Base-by-base conservation (phyloP, 2,888 invertebrate species). In the Tetragonisca angustula region DNA sequence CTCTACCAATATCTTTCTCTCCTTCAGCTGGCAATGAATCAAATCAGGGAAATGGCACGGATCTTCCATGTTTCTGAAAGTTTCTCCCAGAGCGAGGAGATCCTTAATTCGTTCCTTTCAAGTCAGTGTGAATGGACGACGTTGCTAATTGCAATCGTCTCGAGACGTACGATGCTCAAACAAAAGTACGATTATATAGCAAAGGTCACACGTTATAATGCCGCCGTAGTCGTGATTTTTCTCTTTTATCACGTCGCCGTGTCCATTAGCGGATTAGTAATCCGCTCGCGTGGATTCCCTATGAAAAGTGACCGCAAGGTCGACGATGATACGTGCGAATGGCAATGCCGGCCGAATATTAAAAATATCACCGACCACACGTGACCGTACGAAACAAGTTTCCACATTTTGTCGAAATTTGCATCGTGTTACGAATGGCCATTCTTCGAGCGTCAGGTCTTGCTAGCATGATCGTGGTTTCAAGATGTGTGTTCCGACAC, bases 241-340 rank as follows among this genome's bases (percentile, higher is more conserved):
- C 24, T 27, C 50, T 67, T 36, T 84, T 80, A 81, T 81, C 84
- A 32, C 65, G 68, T 61, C 69, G n/a, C 50, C 21, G n/a, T 62
- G 65, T 78, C 56, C 59, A 54, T 27, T 27, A 52, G 59, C 21
- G 69, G 24, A 91, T 91, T 88, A 87, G 72, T 80, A 90, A 83
- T 91, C 89, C 49, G 79, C 49, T 49, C 73, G 79, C 87, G 87
- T 80, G 71, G 62, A 81, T 65, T 90, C 74, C 85, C 85, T 83
- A 89, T 87, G 87, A 89, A 89, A 88, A 86, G 79, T 76, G 74
- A 85, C 87, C 85, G 77, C 90, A 90, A 91, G 91, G 90, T 86
- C 87, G 79, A 54, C 65, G 62, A 81, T 75, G 79, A 65, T 74
- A 70, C 75, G 78, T 56, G 69, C 79, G 71, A 85, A 83, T 79